phyloP scores from a whole-genome alignment of 1,140 invertebrate species.

The Diorhabda sublineata region DNA sequence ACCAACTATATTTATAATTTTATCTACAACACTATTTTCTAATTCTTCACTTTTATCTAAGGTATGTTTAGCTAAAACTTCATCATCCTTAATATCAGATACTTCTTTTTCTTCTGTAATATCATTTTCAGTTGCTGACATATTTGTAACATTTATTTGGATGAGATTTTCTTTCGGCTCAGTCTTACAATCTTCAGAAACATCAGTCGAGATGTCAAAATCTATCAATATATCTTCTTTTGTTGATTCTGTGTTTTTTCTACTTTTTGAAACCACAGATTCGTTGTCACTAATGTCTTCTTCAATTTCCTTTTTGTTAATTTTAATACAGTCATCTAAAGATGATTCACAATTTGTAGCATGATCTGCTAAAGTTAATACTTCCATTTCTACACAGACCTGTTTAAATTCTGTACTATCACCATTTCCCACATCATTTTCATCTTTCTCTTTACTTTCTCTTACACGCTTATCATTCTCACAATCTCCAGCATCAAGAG shows the following conservation, averaged over 20 bases:
- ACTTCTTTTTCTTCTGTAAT: conserved; percentile 7
- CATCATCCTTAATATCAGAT: conserved; percentile 12
- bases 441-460: conserved; percentile 7
- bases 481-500: background rate
- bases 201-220: background rate
- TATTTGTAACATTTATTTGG: background rate
- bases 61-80: background rate
- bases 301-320: background rate
- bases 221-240: conserved; percentile 11
- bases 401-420: background rate
- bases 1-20: conserved; percentile 12
- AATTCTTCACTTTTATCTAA: conserved; percentile 6
- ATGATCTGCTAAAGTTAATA: too few species aligned
- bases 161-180: conserved; percentile 3
- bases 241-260: background rate
- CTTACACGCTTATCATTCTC: conserved; percentile 5
- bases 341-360: too few species aligned
- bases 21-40: conserved; percentile 14
- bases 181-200: conserved; percentile 1
- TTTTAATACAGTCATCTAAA: background rate
- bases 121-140: conserved; percentile 6
- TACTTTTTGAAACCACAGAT: too few species aligned
- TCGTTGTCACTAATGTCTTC: too few species aligned
- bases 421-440: background rate
- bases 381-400: too few species aligned